Evolutionary conservation across 1,140 invertebrate species (phyloP).

Genomic region (Laodelphax striatellus): DNA sequence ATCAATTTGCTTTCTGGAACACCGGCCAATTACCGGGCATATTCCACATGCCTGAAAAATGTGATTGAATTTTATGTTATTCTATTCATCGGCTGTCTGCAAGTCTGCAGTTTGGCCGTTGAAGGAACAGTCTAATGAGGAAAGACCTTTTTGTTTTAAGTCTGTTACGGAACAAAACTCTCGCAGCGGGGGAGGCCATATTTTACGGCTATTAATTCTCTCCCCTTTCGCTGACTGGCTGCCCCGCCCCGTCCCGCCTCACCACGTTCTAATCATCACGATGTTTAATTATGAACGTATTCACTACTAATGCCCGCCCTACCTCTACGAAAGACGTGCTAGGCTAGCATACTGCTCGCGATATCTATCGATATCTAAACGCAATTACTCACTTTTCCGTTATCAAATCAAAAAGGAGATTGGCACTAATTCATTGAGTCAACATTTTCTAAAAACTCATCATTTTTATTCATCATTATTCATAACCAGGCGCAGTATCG

Average conservation of each 20-base stretch:
- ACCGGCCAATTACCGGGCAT: conserved; percentile 9
- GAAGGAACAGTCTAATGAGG: conserved; percentile 10
- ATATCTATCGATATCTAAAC: too few relatives aligned
- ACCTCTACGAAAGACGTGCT: too few relatives aligned
- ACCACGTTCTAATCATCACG: background rate
- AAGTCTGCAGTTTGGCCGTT: background rate
- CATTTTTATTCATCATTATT: too few relatives aligned
- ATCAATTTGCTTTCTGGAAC: background rate
- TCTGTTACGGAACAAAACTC: conserved; percentile 14
- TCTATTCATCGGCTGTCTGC: background rate
- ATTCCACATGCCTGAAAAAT: conserved; percentile 1
- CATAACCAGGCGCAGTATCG: too few relatives aligned
- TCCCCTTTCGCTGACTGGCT: background rate
- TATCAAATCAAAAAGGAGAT: too few relatives aligned
- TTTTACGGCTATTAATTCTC: conserved; percentile 13
- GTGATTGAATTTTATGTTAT: conserved; percentile 15
- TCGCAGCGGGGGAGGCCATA: conserved; percentile 15
- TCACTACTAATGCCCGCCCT: background rate
- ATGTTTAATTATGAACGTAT: background rate
- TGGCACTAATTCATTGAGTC: too few relatives aligned
- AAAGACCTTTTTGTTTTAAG: conserved; percentile 11
- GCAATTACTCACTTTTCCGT: too few relatives aligned
- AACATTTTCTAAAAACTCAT: too few relatives aligned
- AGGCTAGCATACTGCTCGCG: too few relatives aligned
- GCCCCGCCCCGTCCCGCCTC: background rate